These are phyloP conservation scores for Stenolophus ochropezus DNA, from an alignment of 2,888 invertebrate genomes.

Conservation along the genomic window DNA sequence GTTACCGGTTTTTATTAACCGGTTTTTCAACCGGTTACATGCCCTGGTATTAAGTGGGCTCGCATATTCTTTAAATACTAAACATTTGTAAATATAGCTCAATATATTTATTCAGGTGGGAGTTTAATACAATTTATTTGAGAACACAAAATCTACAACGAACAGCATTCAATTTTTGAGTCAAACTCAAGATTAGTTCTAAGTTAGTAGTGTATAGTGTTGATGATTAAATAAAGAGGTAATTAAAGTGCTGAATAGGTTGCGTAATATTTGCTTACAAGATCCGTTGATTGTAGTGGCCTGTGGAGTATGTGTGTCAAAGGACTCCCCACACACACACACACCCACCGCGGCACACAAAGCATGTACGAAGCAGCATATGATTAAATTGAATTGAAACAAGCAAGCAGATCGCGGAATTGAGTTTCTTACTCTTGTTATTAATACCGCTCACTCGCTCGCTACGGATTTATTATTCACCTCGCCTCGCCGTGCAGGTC, in stretches of 20 bases:
- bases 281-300: not conserved
- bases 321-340: not conserved
- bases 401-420: constrained; percentile 12
- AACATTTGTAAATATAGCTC: no score
- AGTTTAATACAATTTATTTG: no score
- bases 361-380: not conserved
- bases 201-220: not conserved
- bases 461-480: constrained; percentile 3
- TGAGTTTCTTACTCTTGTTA: constrained; percentile 14
- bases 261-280: not conserved
- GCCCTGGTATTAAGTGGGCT: no score
- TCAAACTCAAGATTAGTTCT: no score
- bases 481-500: not conserved
- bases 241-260: not conserved
- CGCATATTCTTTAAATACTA: no score
- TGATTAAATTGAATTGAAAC: constrained; percentile 15
- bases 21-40: no score
- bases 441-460: not conserved
- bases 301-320: not conserved
- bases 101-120: no score
- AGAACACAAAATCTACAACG: no score
- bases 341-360: not conserved
- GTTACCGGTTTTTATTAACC: no score
- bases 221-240: not conserved
- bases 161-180: no score